These are phyloP conservation scores for Cladorhizidae sp. DNA, from an alignment of 37 sponge, comb jelly and placozoan genomes.

Conservation along the genomic window DNA sequence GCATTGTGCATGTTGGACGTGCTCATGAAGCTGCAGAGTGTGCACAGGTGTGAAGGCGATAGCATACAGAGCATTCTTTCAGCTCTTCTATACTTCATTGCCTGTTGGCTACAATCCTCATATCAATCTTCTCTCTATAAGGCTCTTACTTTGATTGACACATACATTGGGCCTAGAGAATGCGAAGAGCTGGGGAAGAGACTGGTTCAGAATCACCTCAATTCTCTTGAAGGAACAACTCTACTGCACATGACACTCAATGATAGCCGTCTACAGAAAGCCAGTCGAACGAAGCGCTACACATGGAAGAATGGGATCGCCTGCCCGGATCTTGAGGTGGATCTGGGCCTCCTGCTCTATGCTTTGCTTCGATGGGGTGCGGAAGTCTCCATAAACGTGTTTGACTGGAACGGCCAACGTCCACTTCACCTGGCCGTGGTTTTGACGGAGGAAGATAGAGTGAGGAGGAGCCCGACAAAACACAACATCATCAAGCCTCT, in stretches of 20 bases:
- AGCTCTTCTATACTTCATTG: conserved; percentile 18
- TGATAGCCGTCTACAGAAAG: background rate
- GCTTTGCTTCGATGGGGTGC: conserved; percentile 50
- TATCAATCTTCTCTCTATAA: background rate
- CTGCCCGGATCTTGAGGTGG: background rate
- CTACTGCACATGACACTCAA: conserved; percentile 62
- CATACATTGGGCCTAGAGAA: conserved; percentile 10
- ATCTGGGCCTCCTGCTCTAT: conserved; percentile 10
- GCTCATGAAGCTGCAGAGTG: background rate
- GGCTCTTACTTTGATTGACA: background rate
- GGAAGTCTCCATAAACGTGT: conserved; percentile 22
- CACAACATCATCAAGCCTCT: conserved; percentile 38
- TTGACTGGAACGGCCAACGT: conserved; percentile 39
- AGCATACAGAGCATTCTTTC: conserved; percentile 24
- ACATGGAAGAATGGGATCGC: background rate
- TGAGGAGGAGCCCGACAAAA: background rate
- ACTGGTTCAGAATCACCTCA: conserved; percentile 42
- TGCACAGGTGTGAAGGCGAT: conserved; percentile 12
- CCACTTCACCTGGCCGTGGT: conserved; percentile 34
- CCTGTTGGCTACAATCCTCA: conserved; percentile 15
- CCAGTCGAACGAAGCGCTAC: background rate
- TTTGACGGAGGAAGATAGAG: background rate
- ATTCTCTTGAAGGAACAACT: conserved; percentile 41
- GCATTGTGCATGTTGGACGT: conserved; percentile 6
- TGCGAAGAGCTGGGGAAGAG: conserved; percentile 35